phyloP scores from a whole-genome alignment of 1,140 invertebrate genomes.

The Calephelis nemesis region DNA sequence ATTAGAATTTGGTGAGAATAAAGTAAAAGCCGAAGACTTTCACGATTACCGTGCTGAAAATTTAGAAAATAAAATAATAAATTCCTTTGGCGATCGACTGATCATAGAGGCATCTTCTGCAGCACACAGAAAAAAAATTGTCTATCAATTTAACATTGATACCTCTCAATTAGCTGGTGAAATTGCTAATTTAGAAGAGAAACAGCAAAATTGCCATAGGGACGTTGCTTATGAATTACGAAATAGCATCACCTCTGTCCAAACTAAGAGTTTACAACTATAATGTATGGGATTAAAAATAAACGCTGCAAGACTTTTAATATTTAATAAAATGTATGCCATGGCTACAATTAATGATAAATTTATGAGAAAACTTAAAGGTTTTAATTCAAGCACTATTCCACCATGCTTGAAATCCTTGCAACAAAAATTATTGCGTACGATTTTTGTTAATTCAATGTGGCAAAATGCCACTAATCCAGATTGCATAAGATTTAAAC shows the following conservation, averaged over 20 bases:
- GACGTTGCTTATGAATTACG: slow-evolving; percentile 18
- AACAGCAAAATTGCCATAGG: background rate
- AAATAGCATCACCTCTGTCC: slow-evolving; percentile 8
- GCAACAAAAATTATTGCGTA: slow-evolving; percentile 21
- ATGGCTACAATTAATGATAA: slow-evolving; percentile 1
- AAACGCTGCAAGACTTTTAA: slow-evolving; percentile 13
- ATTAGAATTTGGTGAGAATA: slow-evolving; percentile 5
- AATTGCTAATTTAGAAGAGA: slow-evolving; percentile 5
- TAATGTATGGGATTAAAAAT: slow-evolving; percentile 7
- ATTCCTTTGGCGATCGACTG: slow-evolving; percentile 6
- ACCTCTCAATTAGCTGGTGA: slow-evolving; percentile 1
- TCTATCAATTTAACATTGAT: slow-evolving; percentile 9
- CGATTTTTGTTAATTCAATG: slow-evolving; percentile 29
- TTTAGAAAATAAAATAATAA: slow-evolving; percentile 17
- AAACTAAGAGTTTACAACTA: background rate
- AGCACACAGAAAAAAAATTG: slow-evolving; percentile 4
- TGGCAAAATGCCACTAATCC: slow-evolving; percentile 25
- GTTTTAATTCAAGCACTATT: slow-evolving; percentile 7
- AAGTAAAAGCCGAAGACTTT: slow-evolving; percentile 11
- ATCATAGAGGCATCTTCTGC: background rate
- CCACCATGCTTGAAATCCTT: slow-evolving; percentile 8
- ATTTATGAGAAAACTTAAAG: slow-evolving; percentile 10
- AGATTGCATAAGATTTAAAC: slow-evolving; percentile 27
- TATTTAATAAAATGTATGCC: slow-evolving; percentile 14
- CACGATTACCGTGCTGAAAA: slow-evolving; percentile 14